Base-by-base conservation (phyloP, 1,140 invertebrate species). In the Scaptomyza graminum region DNA sequence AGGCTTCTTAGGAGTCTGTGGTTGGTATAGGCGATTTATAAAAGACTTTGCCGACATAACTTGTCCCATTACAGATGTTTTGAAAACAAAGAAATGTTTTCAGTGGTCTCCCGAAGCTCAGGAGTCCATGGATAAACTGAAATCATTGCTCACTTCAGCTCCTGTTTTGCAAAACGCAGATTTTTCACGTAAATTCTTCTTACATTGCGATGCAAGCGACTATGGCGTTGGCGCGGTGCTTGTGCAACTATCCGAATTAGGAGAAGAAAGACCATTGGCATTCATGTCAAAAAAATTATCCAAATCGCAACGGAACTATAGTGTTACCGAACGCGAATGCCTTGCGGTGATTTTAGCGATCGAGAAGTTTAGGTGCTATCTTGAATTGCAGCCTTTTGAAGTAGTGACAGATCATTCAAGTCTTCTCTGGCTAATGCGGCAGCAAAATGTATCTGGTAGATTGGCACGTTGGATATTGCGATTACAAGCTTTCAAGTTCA, bases 11-110 rank as follows among this genome's bases (percentile, higher is more conserved):
- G 54, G 54, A 11, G 12, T 57, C 5, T 44, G 13, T 12, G 54
- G 63, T 1, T 66, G 63, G 63, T 50, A 66, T 56, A 31, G 44
- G 12, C 46, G 39, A 6, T 65, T 65, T 39, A 54, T 56, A 3
- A 2, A 47, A 5, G 56, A 56, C 25, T 64, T 4, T 34, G 34
- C 18, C 0, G 54, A 57, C 1, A 5, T 57, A 43, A 43, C 54
- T 5, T 57, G 16, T 15, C 39, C 37, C 7, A 56, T 41, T 22
- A 43, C 54, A 2, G 16, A 34, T 9, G 31, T 34, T 9, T 34
- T 34, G 9, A 9, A 7, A 9, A 34, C 9, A 8, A 56, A 49
- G 5, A 22, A 49, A 49, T 25, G 25, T 3, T 49, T 25, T 49
- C 3, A n/a, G 5, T 25, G 18, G 11, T 11, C 9, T 5, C 7